Evolutionary conservation across 2,797 vertebrate genomes (phyloP).

Genomic region (Onychomys leucogaster): DNA sequence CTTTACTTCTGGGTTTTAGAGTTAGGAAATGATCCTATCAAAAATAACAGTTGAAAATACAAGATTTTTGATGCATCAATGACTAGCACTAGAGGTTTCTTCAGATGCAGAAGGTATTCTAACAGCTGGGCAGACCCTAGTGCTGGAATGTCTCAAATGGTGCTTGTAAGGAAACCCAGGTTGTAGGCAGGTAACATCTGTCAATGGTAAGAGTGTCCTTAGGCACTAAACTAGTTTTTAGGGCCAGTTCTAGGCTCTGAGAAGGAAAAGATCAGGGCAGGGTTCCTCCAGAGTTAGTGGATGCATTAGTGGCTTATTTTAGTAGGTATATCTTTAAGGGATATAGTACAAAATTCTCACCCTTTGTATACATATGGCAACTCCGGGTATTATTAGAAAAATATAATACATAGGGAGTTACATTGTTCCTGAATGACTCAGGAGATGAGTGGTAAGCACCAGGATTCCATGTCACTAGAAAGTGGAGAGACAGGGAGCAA

Average conservation of each 20-base stretch:
- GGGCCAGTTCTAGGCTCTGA: not conserved
- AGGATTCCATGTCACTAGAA: not conserved
- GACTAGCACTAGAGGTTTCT: not conserved
- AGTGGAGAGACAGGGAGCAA: not conserved
- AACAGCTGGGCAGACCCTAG: not conserved
- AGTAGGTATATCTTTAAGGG: not conserved
- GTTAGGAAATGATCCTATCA: slow-evolving; percentile 3
- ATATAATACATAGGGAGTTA: not conserved
- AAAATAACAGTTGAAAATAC: slow-evolving; percentile 44
- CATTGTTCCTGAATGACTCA: not conserved
- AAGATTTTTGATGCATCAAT: slow-evolving; percentile 18
- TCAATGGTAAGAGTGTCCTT: not conserved
- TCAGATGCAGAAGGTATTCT: not conserved
- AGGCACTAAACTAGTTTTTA: not conserved
- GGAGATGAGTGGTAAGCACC: not conserved
- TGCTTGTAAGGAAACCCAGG: not conserved
- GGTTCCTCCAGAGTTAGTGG: not conserved
- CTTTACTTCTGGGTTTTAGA: slow-evolving; percentile 31
- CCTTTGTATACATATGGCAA: not conserved
- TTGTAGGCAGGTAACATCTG: not conserved
- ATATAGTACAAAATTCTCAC: slow-evolving; percentile 4
- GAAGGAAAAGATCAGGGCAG: not conserved
- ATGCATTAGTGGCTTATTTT: not conserved
- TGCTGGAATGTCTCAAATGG: not conserved
- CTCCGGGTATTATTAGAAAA: slow-evolving; percentile 1